Base-by-base conservation (phyloP, 2,113 vertebrate genomes). In the Osmerus mordax region DNA sequence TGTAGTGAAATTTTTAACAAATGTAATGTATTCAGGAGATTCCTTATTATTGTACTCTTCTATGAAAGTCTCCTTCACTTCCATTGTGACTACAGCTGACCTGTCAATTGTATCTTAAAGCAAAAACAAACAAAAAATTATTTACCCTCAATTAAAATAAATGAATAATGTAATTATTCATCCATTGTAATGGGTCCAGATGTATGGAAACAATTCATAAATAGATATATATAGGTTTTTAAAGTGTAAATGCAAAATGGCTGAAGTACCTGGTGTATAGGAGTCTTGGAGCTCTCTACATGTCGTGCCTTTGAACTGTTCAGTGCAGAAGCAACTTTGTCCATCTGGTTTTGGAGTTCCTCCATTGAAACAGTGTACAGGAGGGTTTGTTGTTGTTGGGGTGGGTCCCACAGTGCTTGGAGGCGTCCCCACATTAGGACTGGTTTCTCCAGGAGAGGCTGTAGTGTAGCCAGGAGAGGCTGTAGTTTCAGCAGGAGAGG, bases 361-460 rank as follows among this genome's bases (percentile, higher is more conserved):
- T 41, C 80, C 80, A 69, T 82, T 79, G 58, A 68, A 25, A 79
- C 77, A 84, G 1, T 0, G 0, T 60, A 70, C 21, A 25, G 29
- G 65, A n/a, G 18, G 53, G 14, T 55, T 55, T 2, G 53, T 55
- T 12, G 53, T 55, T 14, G 53, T 55, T 4, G 53, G 6, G 53
- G 53, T 5, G 3, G 1, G 3, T 21, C 21, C 21, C 21, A 21
- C 64, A 47, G 29, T 0, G 36, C 53, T 54, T 66, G 65, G 19
- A 1, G 21, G 9, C 14, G 60, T 25, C 15, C 2, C 19, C 29
- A 32, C 29, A 32, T 32, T 2, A 32, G 29, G 29, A 32, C 3
- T 32, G 29, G 29, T 32, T 32, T 3, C 3, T 71, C 0, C 13
- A 16, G 58, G 21, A 21, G 21, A 21, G 21, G 21, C 18, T 16